Conservation (phyloP, 2,113 vertebrate genomes). For the Pimephales promelas region DNA sequence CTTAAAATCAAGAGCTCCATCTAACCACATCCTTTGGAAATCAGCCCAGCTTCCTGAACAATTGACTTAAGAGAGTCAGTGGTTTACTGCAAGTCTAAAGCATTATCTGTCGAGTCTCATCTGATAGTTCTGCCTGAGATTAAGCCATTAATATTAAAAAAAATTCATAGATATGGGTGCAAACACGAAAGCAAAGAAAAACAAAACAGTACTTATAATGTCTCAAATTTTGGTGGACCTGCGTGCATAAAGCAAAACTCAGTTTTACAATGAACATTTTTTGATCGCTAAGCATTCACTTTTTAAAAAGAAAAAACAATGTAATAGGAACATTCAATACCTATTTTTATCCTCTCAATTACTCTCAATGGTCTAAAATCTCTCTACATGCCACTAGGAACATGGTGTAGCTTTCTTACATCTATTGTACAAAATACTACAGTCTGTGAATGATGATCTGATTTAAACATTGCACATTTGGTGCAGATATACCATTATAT, state of each 20-base stretch:
- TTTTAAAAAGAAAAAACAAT: not conserved
- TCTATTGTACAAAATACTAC: not conserved
- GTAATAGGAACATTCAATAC: not conserved
- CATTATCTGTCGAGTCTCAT: not conserved
- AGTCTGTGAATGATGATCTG: constrained; percentile 2
- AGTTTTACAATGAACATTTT: not conserved
- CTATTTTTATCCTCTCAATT: not conserved
- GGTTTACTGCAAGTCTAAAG: constrained; percentile 12
- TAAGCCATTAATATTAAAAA: not conserved
- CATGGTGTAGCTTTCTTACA: not conserved
- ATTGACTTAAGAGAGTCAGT: constrained; percentile 11
- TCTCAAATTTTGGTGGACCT: no score
- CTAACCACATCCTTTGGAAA: constrained; percentile 40
- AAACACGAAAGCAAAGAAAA: not conserved
- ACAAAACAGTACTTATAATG: not conserved
- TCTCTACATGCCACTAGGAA: not conserved
- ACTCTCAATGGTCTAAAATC: not conserved
- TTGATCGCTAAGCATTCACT: not conserved
- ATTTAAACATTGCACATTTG: constrained; percentile 4
- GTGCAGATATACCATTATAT: not conserved
- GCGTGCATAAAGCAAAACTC: no score
- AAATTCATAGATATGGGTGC: not conserved
- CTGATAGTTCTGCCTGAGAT: not conserved
- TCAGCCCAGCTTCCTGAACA: constrained; percentile 35
- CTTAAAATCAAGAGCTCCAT: constrained; percentile 36